Percentiles rank a stretch among this genome's conserved stretches.
Evolutionary conservation across 1,140 invertebrate species (phyloP).

Genomic region (Eufriesea mexicana): DNA sequence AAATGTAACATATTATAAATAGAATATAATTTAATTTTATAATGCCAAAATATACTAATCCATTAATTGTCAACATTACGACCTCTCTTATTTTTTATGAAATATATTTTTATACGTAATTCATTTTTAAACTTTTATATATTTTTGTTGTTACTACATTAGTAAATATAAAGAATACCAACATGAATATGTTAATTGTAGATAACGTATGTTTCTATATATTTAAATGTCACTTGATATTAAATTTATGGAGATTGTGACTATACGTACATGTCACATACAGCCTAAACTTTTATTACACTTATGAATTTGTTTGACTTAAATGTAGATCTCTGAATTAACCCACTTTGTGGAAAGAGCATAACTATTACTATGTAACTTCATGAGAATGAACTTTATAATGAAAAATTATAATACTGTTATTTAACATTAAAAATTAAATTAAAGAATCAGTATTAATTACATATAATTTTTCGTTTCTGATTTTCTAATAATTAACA

Average conservation of each 20-base stretch:
- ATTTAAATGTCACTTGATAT: constrained; percentile 14
- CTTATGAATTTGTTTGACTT: not conserved
- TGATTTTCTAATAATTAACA: not conserved
- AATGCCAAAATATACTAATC: not conserved
- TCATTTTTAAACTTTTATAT: not conserved
- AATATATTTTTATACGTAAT: not conserved
- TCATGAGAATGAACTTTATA: not conserved
- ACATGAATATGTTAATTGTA: not conserved
- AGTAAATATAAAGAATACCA: not conserved
- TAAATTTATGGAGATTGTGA: not conserved
- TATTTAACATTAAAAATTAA: not conserved
- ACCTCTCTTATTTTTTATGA: not conserved
- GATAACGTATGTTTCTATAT: not conserved
- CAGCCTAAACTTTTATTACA: not conserved
- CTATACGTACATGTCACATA: not conserved
- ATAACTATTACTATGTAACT: not conserved
- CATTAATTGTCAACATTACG: not conserved
- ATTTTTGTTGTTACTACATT: not conserved
- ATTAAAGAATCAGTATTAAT: no score
- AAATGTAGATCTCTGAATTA: not conserved
- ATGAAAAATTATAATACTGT: not conserved
- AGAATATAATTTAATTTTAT: not conserved
- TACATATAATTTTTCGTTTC: not conserved
- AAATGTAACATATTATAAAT: not conserved
- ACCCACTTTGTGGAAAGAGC: not conserved